A percentile compares a stretch with the other conserved stretches of the same genome.
Conservation (phyloP, 2,797 vertebrate genomes). For the Oophaga sylvatica region DNA sequence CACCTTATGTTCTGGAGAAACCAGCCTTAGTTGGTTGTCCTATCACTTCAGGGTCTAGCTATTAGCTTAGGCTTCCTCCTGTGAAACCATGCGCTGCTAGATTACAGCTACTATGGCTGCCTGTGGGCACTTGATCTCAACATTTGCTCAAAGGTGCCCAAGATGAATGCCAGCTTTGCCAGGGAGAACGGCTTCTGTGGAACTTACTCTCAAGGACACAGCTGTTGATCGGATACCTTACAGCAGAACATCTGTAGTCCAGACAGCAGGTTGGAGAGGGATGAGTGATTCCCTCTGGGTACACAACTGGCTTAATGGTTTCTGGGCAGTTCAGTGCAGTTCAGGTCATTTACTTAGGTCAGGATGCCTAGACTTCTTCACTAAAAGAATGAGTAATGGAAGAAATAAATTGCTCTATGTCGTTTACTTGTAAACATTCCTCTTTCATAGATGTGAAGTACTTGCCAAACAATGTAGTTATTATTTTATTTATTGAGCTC, state of each 20-base stretch:
- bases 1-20: slow-evolving; percentile 51
- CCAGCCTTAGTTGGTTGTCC: slow-evolving; percentile 47
- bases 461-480: neutral
- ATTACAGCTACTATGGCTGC: slow-evolving; percentile 34
- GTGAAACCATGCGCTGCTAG: neutral
- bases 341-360: slow-evolving; percentile 43
- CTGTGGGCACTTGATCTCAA: slow-evolving; percentile 37
- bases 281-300: slow-evolving; percentile 43
- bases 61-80: slow-evolving; percentile 5
- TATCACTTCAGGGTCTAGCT: slow-evolving; percentile 41
- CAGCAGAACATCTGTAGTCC: slow-evolving; percentile 59
- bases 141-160: slow-evolving; percentile 40
- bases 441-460: neutral
- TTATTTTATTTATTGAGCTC: neutral
- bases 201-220: slow-evolving; percentile 52
- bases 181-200: slow-evolving; percentile 15
- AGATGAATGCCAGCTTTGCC: slow-evolving; percentile 18
- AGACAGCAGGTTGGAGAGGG: slow-evolving; percentile 47
- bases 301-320: slow-evolving; percentile 40
- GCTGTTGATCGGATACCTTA: slow-evolving; percentile 56
- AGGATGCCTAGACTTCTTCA: neutral
- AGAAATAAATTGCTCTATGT: neutral
- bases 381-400: neutral
- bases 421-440: neutral
- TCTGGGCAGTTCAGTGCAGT: slow-evolving; percentile 8